These are phyloP conservation scores for Coryphaenoides rupestris DNA, from an alignment of 2,113 vertebrate genomes.

Conservation along the genomic window DNA sequence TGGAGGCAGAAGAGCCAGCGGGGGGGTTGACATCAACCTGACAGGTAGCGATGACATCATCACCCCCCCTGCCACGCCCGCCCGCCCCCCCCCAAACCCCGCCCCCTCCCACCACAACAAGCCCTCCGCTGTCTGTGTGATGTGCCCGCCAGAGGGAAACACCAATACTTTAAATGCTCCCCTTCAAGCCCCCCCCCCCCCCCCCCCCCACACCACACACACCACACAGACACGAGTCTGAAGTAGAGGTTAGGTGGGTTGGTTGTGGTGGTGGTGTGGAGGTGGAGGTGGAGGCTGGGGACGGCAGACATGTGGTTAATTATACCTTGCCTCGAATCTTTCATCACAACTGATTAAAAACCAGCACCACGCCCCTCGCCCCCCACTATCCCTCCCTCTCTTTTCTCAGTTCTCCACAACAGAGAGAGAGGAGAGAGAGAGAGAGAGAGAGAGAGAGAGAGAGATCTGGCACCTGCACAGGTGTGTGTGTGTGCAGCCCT, in stretches of 20 bases:
- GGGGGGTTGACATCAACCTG: constrained; percentile 20
- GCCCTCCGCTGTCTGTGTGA: background rate
- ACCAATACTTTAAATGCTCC: constrained; percentile 15
- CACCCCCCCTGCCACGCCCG: background rate
- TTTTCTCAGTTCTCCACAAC: constrained; percentile 26
- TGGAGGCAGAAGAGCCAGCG: constrained; percentile 1
- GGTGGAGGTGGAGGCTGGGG: background rate
- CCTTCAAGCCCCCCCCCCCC: background rate
- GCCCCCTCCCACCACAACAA: constrained; percentile 14
- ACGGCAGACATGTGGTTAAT: constrained; percentile 43
- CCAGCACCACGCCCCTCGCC: constrained; percentile 31
- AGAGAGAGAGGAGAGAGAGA: constrained; percentile 15
- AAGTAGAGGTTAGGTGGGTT: no score
- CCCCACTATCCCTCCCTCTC: constrained; percentile 19
- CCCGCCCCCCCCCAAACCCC: constrained; percentile 14
- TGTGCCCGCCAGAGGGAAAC: constrained; percentile 5
- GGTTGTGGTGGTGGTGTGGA: no score
- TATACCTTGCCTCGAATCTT: constrained; percentile 48
- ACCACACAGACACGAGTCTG: background rate
- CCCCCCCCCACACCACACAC: constrained; percentile 23
- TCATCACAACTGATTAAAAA: constrained; percentile 69
- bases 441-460: no score
- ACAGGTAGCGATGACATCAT: constrained; percentile 31
- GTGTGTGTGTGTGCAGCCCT: constrained; percentile 55
- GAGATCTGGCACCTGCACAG: constrained; percentile 62